Base-by-base conservation (phyloP, 92 coral and sea anemone genomes). In the Epizoanthus illoricatus region DNA sequence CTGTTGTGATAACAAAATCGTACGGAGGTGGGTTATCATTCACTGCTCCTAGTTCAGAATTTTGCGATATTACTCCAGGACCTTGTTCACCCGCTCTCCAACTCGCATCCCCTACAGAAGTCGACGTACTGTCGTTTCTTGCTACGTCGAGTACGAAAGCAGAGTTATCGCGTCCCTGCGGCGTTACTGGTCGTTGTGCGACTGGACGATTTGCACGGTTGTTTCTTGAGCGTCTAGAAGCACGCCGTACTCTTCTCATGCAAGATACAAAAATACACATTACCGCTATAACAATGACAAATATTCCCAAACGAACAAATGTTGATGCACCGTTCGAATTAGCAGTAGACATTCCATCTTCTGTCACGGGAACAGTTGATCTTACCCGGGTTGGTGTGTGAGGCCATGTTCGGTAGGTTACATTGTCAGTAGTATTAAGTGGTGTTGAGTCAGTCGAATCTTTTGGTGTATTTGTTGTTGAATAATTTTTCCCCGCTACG, bases 11-110 rank as follows among this genome's bases (percentile, higher is more conserved):
- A 7, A 40, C 81, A 21, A 42, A 13, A 43, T 78, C 82, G 49
- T 78, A 78, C 5, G 82, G 65, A 3, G 82, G 82, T 0, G 82
- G 82, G 23, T 63, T 56, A 17, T 2, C 69, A 2, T 19, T 0
- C 7, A 7, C 24, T 40, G 42, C 12, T 36, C 69, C 21, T 24
- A 40, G 12, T 7, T 61, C 59, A 18, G 81, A 61, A 4, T 28
- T 28, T 28, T 28, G 36, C 36, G 40, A 52, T n/a, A 17, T 43
- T 16, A 36, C 17, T n/a, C 19, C 19, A 12, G 4, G 8, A 18
- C 7, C 36, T 39, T 17, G 18, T 6, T 20, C 55, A 17, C 68
- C 42, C 61, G 21, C 3, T 20, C 18, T 20, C 18, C 0, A 16
- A 3, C 56, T 52, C 15, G 15, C 12, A 16, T 52, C 15, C 56